A percentile compares a stretch with the other conserved stretches of the same genome.
phyloP scores from a whole-genome alignment of 2,888 invertebrate species.

The Panopea generosa region DNA sequence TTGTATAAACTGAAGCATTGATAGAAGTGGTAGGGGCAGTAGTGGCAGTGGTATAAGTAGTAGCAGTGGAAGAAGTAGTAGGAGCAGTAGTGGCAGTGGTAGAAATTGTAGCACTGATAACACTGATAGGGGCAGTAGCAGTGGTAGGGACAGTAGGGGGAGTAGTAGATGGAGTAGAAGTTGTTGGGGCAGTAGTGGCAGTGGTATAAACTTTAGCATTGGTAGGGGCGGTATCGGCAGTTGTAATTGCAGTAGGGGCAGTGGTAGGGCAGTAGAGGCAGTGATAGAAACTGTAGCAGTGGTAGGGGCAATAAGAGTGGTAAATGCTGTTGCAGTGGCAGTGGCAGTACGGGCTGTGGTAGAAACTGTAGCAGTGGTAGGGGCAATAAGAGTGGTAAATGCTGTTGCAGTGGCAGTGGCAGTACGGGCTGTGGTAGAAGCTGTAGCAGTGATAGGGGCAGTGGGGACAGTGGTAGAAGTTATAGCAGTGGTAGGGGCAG shows the following conservation, averaged over 20 bases:
- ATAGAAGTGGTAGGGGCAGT: neutral
- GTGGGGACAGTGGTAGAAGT: no score
- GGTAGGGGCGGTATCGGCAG: neutral
- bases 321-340: neutral
- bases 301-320: neutral
- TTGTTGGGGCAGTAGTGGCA: no score
- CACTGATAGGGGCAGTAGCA: neutral
- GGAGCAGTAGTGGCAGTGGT: neutral
- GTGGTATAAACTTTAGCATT: neutral
- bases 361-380: neutral
- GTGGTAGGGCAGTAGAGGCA: neutral
- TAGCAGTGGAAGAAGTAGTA: neutral
- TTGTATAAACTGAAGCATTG: neutral
- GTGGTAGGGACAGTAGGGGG: neutral
- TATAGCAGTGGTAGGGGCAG: no score
- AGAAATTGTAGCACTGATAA: neutral
- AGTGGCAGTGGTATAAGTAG: neutral
- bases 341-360: neutral
- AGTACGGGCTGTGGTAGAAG: no score
- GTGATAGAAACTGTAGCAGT: neutral
- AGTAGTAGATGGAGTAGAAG: no score
- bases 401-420: no score
- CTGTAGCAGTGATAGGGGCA: no score
- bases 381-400: no score
- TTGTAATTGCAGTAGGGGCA: neutral